These are phyloP conservation scores for Megalops cyprinoides DNA, from an alignment of 2,797 vertebrate genomes.

Conservation along the genomic window DNA sequence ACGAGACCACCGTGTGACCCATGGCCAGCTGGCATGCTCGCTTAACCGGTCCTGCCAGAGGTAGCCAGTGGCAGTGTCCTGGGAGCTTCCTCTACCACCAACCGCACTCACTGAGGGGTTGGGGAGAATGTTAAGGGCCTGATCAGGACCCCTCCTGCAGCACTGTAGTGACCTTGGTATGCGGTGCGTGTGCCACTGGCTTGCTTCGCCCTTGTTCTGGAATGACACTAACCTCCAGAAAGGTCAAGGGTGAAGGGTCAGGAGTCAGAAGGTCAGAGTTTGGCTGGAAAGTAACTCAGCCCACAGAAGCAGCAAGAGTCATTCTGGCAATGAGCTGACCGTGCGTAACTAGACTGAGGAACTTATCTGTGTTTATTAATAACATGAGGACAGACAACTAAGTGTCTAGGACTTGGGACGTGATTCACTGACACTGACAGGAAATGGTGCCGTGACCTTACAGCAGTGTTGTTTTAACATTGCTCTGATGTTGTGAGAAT, in stretches of 20 bases:
- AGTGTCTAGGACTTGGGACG: background rate
- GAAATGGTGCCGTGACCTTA: background rate
- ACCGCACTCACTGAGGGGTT: no score
- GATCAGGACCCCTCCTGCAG: background rate
- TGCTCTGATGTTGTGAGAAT: background rate
- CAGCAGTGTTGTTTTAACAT: background rate
- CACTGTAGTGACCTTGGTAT: background rate
- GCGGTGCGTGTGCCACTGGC: background rate
- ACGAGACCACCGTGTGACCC: conserved; percentile 92
- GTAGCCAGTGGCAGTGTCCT: background rate
- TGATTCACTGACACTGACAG: background rate
- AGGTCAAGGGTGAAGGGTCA: background rate
- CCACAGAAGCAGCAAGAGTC: background rate
- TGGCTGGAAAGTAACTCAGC: background rate
- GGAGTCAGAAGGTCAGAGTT: background rate
- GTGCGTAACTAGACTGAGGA: no score
- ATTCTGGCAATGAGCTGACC: background rate
- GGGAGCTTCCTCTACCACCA: no score
- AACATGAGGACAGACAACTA: background rate
- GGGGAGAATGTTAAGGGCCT: background rate
- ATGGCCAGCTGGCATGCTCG: no score
- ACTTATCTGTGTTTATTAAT: background rate
- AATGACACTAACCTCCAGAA: background rate
- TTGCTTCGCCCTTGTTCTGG: background rate
- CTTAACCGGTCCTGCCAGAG: no score